Conservation (phyloP, 2,888 invertebrate species). For the Drosophila recens region DNA sequence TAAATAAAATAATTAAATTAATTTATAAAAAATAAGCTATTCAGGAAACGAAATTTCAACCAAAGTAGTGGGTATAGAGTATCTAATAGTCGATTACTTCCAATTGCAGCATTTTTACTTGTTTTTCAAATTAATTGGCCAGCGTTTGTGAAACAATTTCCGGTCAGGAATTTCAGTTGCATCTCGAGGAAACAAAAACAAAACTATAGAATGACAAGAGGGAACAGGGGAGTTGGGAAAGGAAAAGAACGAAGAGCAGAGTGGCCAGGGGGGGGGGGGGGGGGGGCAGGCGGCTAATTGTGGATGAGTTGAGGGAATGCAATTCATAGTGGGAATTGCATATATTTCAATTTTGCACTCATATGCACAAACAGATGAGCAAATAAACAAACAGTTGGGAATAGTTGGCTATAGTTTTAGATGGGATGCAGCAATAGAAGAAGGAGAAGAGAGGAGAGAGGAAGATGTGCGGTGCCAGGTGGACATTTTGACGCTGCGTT, state of each 20-base stretch:
- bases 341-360: constrained; percentile 56
- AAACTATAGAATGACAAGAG: background rate
- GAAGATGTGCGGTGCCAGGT: too few species aligned
- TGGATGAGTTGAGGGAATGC: background rate
- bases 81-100: background rate
- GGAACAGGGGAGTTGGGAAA: background rate
- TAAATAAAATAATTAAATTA: too few species aligned
- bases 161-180: constrained; percentile 73
- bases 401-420: background rate
- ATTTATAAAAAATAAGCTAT: background rate
- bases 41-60: background rate
- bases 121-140: constrained; percentile 71
- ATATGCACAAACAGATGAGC: constrained; percentile 39
- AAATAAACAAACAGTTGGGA: constrained; percentile 26
- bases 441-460: background rate
- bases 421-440: background rate
- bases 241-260: background rate
- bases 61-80: background rate
- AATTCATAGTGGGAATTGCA: constrained; percentile 16
- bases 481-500: constrained; percentile 33
- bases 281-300: constrained; percentile 6
- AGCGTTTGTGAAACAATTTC: constrained; percentile 77
- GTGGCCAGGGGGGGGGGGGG: background rate
- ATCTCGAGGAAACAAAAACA: constrained; percentile 47
- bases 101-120: background rate